phyloP scores from a whole-genome alignment of 2,113 vertebrate genomes.

The Tursiops truncatus region DNA sequence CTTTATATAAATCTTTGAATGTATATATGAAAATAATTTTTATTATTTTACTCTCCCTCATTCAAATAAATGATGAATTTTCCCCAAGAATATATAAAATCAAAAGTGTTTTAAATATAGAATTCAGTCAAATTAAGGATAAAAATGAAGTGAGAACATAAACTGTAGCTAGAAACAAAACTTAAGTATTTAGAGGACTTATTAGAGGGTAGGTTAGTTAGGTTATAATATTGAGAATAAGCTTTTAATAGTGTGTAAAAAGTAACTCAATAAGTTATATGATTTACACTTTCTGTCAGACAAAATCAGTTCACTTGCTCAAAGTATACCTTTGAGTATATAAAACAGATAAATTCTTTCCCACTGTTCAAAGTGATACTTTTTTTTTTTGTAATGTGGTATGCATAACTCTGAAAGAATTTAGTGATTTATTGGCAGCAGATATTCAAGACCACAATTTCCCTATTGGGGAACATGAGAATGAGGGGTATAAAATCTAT shows the following conservation, averaged over 20 bases:
- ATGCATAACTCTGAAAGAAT: neutral
- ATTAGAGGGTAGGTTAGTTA: neutral
- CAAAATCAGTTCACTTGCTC: neutral
- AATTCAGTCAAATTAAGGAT: neutral
- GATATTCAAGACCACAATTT: neutral
- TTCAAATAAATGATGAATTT: neutral
- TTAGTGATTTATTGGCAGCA: neutral
- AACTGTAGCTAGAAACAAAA: neutral
- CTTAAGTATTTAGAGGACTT: neutral
- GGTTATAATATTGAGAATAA: neutral
- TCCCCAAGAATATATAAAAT: neutral
- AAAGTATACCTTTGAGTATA: neutral
- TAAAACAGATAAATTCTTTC: neutral
- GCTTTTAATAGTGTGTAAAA: neutral
- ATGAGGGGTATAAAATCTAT: neutral
- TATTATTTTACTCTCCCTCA: neutral
- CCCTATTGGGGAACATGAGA: neutral
- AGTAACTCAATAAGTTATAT: neutral
- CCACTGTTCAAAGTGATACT: neutral
- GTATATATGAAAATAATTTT: neutral
- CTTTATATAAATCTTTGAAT: neutral
- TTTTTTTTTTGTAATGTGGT: neutral
- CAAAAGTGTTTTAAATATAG: neutral
- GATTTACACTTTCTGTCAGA: neutral
- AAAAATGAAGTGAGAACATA: neutral